These are phyloP conservation scores for Bufo gargarizans DNA, from an alignment of 2,113 vertebrate genomes.

Conservation along the genomic window DNA sequence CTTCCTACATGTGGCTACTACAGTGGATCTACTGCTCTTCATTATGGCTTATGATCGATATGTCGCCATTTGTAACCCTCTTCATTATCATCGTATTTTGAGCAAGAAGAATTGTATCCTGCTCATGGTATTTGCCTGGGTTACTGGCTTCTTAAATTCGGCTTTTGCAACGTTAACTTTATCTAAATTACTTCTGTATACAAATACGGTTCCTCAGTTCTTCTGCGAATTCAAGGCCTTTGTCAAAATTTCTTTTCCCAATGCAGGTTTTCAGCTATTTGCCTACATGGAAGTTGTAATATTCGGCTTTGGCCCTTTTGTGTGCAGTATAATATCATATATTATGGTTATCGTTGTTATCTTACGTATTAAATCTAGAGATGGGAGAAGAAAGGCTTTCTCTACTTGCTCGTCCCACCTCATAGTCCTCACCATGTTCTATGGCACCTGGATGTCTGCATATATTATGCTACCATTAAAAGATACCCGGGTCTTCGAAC, in stretches of 20 bases:
- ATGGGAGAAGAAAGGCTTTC: not conserved
- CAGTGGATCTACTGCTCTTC: not conserved
- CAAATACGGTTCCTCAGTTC: not conserved
- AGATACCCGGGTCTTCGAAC: not conserved
- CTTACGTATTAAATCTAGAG: not conserved
- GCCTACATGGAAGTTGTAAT: not conserved
- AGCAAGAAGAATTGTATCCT: not conserved
- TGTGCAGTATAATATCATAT: not conserved
- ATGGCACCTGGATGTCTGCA: not conserved
- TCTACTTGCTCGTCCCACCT: conserved; percentile 3
- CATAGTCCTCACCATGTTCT: not conserved
- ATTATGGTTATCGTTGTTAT: not conserved
- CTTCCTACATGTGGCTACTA: not conserved
- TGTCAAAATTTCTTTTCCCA: not conserved
- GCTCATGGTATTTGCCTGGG: not conserved
- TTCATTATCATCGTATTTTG: not conserved
- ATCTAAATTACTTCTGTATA: not conserved
- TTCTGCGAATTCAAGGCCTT: not conserved
- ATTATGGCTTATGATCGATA: conserved; percentile 8
- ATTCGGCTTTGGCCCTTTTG: not conserved
- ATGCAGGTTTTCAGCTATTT: not conserved
- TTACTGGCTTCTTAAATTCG: not conserved
- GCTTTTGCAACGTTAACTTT: not conserved
- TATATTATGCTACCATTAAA: not conserved
- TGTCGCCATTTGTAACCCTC: not conserved